phyloP scores from a whole-genome alignment of 2,113 vertebrate species.

The Perognathus longimembris region DNA sequence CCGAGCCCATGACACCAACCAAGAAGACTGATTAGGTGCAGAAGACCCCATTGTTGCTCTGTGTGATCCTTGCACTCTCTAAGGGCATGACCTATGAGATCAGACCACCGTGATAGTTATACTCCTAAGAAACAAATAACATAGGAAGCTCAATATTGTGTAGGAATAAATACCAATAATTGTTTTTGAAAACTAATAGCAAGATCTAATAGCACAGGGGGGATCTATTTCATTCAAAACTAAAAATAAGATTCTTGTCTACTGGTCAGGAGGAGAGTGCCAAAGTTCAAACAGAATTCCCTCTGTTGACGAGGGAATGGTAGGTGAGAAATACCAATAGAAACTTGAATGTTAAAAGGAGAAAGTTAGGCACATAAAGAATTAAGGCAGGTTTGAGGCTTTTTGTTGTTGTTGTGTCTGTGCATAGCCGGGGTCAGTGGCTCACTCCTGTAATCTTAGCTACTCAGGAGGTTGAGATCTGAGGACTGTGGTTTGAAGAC shows the following conservation, averaged over 20 bases:
- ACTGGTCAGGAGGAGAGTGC: not conserved
- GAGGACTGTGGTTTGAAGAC: too few relatives aligned
- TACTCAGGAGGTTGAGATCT: too few relatives aligned
- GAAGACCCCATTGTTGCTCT: fast-evolving
- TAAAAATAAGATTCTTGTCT: conserved; percentile 21
- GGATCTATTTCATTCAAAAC: not conserved
- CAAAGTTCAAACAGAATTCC: conserved; percentile 1
- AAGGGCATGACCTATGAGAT: not conserved
- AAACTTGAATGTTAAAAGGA: not conserved
- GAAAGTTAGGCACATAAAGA: not conserved
- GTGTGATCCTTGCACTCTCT: not conserved
- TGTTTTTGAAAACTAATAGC: not conserved
- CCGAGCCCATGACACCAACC: not conserved
- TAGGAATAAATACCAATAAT: not conserved
- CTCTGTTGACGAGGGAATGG: not conserved
- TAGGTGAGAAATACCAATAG: not conserved
- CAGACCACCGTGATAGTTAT: not conserved
- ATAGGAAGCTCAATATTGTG: not conserved
- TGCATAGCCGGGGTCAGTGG: too few relatives aligned
- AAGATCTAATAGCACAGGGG: not conserved
- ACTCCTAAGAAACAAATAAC: not conserved
- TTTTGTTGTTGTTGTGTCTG: too few relatives aligned
- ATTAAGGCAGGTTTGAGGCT: not conserved
- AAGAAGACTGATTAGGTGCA: not conserved
- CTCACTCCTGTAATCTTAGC: too few relatives aligned